Evolutionary conservation across 2,797 vertebrate species (phyloP).

Genomic region (Cossypha polioptera): DNA sequence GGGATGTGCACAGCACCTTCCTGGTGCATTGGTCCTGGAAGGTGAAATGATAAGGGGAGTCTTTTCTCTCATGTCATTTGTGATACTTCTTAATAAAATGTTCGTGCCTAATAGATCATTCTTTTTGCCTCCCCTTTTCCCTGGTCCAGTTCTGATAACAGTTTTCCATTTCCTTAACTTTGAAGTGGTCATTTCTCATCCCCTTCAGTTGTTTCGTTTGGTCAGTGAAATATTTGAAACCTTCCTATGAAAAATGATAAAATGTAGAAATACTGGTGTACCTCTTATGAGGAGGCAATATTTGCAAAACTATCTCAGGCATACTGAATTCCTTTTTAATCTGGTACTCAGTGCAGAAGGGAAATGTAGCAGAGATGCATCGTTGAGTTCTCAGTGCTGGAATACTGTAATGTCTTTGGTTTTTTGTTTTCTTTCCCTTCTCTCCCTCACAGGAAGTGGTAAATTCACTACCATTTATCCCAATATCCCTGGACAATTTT

Average conservation of each 20-base stretch:
- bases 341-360: neutral
- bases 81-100: neutral
- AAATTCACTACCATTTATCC: constrained; percentile 82
- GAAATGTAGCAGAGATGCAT: neutral
- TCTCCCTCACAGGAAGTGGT: constrained; percentile 84
- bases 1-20: neutral
- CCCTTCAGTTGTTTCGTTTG: neutral
- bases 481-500: constrained; percentile 90
- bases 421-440: neutral
- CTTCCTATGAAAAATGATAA: neutral
- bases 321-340: neutral
- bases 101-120: neutral
- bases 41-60: neutral
- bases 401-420: neutral
- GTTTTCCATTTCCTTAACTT: neutral
- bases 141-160: neutral
- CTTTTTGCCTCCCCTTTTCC: neutral
- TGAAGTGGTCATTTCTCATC: neutral
- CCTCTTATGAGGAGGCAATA: neutral
- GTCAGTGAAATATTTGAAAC: neutral
- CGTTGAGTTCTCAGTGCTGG: neutral
- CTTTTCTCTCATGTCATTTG: neutral
- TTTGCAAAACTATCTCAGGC: neutral
- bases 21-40: neutral
- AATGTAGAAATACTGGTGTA: neutral